Base-by-base conservation (phyloP, 2,797 vertebrate species). In the Sebastes goodei region DNA sequence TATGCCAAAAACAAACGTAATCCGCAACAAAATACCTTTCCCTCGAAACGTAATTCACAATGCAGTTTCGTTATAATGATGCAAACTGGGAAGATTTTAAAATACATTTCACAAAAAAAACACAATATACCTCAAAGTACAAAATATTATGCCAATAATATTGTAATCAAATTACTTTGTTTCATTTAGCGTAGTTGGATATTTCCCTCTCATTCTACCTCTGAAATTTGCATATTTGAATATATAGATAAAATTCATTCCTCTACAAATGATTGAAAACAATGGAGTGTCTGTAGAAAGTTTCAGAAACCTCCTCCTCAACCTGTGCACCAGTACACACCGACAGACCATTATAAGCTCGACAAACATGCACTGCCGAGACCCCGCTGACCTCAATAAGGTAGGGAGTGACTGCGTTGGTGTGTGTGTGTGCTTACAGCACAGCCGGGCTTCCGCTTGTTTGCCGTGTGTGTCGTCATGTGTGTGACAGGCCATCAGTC, bases 401-500 rank as follows among this genome's bases (percentile, higher is more conserved):
- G 55, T 30, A 12, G 32, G 20, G 42, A 59, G 30, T 0, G 42
- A 15, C 52, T 67, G 38, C 17, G 46, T 78, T 25, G 56, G 69
- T 4, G 35, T 17, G 33, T 35, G 56, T 42, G 67, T 69, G 56
- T 57, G 60, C 42, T 66, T n/a, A 29, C 53, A 66, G 67, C 49
- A 3, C 65, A 76, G 53, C 57, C 42, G 27, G 65, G 81, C 64
- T 62, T 88, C 71, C 74, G 72, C 78, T 80, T 8, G 8, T 80
- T 76, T 74, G 71, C 65, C 7, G 63, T 33, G 63, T 70, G 77
- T 42, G 79, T 81, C 65, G 64, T 81, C 73, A 64, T 88, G 84
- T 85, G 64, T 88, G 77, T 81, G 80, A 84, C 86, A 81, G 80
- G 56, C 78, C 82, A 83, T 89, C 87, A 85, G 83, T 88, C 65